These are phyloP conservation scores for Drosophila nr. perissopoda DNA, from an alignment of 2,888 invertebrate genomes.

Conservation along the genomic window DNA sequence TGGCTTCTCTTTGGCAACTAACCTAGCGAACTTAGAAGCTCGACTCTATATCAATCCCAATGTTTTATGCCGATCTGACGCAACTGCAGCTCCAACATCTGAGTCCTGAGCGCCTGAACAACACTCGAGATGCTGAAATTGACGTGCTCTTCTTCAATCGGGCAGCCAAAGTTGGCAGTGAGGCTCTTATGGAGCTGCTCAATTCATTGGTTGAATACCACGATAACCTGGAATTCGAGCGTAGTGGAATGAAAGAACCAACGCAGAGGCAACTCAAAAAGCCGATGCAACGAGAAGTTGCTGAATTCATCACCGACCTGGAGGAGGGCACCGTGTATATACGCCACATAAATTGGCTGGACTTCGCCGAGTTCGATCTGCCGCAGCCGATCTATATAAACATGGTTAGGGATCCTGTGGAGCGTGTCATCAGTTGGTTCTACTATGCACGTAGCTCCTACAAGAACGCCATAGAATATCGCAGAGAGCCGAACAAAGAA, in stretches of 20 bases:
- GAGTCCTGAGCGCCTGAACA: conserved; percentile 87
- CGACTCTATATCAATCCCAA: background rate
- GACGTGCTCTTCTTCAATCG: conserved; percentile 94
- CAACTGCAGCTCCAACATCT: conserved; percentile 61
- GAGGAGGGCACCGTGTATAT: conserved; percentile 92
- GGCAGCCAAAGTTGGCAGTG: conserved; percentile 96
- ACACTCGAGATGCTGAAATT: conserved; percentile 90
- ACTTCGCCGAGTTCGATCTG: conserved; percentile 92
- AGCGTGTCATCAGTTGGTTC: conserved; percentile 95
- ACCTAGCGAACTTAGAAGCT: conserved; percentile 3
- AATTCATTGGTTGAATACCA: conserved; percentile 54
- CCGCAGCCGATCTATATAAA: conserved; percentile 92
- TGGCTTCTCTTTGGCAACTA: conserved; percentile 20
- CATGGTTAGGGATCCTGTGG: conserved; percentile 94
- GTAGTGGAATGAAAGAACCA: conserved; percentile 35
- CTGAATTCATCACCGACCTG: conserved; percentile 87
- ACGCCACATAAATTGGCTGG: conserved; percentile 93
- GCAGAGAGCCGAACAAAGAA: conserved; percentile 90
- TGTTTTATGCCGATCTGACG: background rate
- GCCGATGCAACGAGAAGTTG: conserved; percentile 34
- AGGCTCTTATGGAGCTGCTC: conserved; percentile 91
- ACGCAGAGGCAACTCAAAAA: conserved; percentile 41
- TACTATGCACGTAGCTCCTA: conserved; percentile 89
- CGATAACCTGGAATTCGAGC: conserved; percentile 56
- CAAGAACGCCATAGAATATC: conserved; percentile 88